phyloP scores from a whole-genome alignment of 1,140 invertebrate genomes.

The Tribolium castaneum region DNA sequence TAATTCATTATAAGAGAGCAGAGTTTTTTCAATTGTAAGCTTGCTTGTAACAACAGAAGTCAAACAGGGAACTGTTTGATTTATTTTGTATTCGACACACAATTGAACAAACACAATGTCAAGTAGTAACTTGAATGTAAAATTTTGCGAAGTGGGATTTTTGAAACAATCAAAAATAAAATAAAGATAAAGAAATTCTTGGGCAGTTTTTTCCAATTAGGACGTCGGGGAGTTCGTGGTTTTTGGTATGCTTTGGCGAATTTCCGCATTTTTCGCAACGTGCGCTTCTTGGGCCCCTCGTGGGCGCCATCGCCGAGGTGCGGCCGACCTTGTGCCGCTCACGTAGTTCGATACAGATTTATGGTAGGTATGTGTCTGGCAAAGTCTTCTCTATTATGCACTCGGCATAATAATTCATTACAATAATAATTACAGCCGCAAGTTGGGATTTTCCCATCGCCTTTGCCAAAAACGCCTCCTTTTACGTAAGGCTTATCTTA shows the following conservation, averaged over 20 bases:
- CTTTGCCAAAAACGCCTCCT: not conserved
- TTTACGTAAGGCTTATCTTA: slow-evolving; percentile 1
- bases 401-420: slow-evolving; percentile 42
- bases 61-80: no score
- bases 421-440: not conserved
- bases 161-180: no score
- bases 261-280: not conserved
- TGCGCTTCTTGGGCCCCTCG: not conserved
- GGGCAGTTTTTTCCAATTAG: no score
- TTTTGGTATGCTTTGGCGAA: not conserved
- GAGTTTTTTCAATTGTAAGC: no score
- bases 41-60: no score
- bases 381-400: slow-evolving; percentile 44
- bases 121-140: no score
- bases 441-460: not conserved
- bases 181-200: no score
- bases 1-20: no score
- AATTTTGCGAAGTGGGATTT: not conserved
- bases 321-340: slow-evolving; percentile 52
- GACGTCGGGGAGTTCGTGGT: not conserved
- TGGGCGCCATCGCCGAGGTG: slow-evolving; percentile 52
- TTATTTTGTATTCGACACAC: no score
- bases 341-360: slow-evolving; percentile 52
- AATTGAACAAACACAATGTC: no score
- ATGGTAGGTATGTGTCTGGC: slow-evolving; percentile 44